A percentile compares a stretch with the other conserved stretches of the same genome.
Conservation (phyloP, 2,888 invertebrate genomes). For the Conops quadrifasciatus region DNA sequence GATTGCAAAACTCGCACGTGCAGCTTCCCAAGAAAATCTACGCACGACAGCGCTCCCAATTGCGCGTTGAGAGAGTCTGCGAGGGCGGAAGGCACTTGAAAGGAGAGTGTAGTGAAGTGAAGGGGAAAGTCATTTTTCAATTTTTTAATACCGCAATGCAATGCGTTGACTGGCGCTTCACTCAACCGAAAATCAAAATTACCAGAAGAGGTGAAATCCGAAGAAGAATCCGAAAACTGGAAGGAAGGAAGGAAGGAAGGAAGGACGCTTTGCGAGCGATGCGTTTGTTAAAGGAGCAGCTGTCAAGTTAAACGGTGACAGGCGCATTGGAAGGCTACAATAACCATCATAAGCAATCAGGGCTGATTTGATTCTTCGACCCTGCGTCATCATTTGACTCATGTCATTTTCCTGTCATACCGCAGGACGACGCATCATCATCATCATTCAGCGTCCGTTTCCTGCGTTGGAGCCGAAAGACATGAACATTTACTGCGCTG, state of each 20-base stretch:
- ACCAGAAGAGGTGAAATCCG: too few species aligned
- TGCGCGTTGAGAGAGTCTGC: background rate
- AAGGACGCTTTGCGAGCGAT: too few species aligned
- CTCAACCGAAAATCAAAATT: too few species aligned
- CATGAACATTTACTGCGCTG: slow-evolving; percentile 6
- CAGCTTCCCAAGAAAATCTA: background rate
- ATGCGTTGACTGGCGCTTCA: slow-evolving; percentile 7
- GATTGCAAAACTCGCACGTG: slow-evolving; percentile 9
- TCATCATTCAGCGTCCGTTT: background rate
- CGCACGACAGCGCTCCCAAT: background rate
- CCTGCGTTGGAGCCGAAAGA: slow-evolving; percentile 9
- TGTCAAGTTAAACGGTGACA: too few species aligned
- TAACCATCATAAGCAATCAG: too few species aligned
- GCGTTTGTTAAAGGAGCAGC: too few species aligned
- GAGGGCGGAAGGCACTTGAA: background rate
- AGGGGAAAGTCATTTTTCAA: background rate
- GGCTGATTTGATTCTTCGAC: too few species aligned
- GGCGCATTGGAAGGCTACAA: too few species aligned
- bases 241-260: too few species aligned
- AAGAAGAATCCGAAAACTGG: too few species aligned
- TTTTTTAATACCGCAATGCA: slow-evolving; percentile 22
- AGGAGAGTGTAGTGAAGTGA: background rate
- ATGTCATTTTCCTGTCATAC: background rate
- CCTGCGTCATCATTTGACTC: background rate
- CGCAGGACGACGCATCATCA: background rate